Evolutionary conservation across 2,888 invertebrate species (phyloP).

Genomic region (Lottia gigantea): DNA sequence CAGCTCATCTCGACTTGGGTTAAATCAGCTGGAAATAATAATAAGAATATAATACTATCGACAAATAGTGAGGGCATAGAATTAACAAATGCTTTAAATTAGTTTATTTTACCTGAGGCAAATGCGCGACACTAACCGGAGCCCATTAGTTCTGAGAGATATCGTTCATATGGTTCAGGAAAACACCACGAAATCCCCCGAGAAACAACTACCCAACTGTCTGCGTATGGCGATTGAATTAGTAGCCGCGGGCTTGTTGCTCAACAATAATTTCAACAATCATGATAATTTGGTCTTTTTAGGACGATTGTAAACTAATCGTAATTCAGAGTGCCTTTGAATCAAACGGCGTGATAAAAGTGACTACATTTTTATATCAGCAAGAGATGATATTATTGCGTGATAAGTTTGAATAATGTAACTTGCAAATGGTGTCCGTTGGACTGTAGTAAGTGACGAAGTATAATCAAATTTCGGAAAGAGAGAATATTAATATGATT

Average conservation of each 20-base stretch:
- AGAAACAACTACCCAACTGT: neutral
- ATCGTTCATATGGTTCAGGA: neutral
- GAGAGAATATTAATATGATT: no score
- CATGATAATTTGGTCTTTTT: no score
- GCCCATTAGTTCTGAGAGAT: neutral
- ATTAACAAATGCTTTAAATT: slow-evolving; percentile 15
- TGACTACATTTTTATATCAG: neutral
- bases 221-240: neutral
- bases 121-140: neutral
- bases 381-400: no score
- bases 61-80: slow-evolving; percentile 18
- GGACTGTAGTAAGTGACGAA: no score
- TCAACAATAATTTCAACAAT: no score
- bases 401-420: no score
- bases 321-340: no score
- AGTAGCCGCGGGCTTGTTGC: neutral
- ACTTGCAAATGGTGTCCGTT: no score
- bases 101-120: neutral
- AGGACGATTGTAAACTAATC: no score
- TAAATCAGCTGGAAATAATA: slow-evolving; percentile 23
- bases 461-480: no score
- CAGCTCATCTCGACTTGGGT: slow-evolving; percentile 7
- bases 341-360: neutral
- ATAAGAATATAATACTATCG: slow-evolving; percentile 13
- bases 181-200: neutral